Evolutionary conservation across 2,113 vertebrate species (phyloP).

Genomic region (Nycticorax nycticorax): DNA sequence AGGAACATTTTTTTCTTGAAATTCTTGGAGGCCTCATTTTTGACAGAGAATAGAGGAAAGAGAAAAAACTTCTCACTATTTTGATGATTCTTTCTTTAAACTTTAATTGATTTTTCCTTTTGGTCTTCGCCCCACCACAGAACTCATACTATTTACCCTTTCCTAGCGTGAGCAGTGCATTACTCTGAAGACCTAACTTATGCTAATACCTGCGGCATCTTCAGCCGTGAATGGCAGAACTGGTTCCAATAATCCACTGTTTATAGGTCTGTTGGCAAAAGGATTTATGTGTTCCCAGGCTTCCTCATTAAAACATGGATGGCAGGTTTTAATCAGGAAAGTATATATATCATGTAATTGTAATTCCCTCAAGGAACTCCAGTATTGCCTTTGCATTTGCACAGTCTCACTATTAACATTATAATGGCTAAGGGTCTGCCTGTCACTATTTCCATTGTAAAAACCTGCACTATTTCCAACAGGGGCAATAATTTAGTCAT

Average conservation of each 20-base stretch:
- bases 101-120: not conserved
- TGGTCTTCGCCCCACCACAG: not conserved
- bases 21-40: not conserved
- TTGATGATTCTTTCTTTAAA: not conserved
- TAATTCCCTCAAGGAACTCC: not conserved
- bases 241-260: not conserved
- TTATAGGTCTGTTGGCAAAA: not conserved
- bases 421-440: constrained; percentile 16
- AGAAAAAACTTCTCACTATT: not conserved
- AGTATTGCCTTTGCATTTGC: constrained; percentile 30
- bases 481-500: not conserved
- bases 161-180: not conserved
- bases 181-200: not conserved
- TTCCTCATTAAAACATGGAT: not conserved
- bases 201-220: not conserved
- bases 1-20: not conserved
- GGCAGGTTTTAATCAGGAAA: not conserved
- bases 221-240: not conserved
- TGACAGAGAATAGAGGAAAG: not conserved
- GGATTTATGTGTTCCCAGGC: not conserved
- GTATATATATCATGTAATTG: not conserved
- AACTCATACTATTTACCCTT: not conserved
- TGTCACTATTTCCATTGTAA: constrained; percentile 31
- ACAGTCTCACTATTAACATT: not conserved
- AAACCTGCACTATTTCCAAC: not conserved